These are phyloP conservation scores for Amblyraja radiata DNA, from an alignment of 2,797 vertebrate genomes.

Conservation along the genomic window DNA sequence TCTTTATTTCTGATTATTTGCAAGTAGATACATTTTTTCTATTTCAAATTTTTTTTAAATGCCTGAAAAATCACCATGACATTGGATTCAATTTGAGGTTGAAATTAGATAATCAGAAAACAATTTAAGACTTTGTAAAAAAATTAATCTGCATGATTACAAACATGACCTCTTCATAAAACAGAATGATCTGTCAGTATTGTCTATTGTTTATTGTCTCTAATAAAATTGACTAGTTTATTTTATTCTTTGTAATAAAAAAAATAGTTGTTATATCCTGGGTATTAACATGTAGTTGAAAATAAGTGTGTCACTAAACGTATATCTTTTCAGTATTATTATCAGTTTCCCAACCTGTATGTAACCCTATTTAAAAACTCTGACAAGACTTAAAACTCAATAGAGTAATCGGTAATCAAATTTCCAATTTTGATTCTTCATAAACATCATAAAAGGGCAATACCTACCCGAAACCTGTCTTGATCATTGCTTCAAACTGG, in stretches of 20 bases:
- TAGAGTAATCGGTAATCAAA: too few species aligned
- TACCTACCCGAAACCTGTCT: not conserved
- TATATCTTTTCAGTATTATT: not conserved
- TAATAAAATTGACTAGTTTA: not conserved
- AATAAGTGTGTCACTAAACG: not conserved
- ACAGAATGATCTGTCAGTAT: not conserved
- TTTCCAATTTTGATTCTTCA: not conserved
- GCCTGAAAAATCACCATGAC: not conserved
- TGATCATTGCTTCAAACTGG: not conserved
- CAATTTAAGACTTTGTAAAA: not conserved
- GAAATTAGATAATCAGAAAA: too few species aligned
- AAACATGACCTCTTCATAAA: not conserved
- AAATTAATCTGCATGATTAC: not conserved
- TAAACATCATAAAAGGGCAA: not conserved
- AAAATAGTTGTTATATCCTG: not conserved
- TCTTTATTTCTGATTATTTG: not conserved
- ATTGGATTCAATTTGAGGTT: not conserved
- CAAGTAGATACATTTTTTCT: not conserved
- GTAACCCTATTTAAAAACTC: not conserved
- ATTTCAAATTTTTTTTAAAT: not conserved
- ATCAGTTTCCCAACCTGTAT: not conserved
- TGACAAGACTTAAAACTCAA: not conserved
- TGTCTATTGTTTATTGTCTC: too few species aligned
- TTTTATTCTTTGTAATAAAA: not conserved
- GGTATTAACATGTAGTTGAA: not conserved